These are phyloP conservation scores for Discoglossus pictus DNA, from an alignment of 2,797 vertebrate genomes.

Conservation along the genomic window DNA sequence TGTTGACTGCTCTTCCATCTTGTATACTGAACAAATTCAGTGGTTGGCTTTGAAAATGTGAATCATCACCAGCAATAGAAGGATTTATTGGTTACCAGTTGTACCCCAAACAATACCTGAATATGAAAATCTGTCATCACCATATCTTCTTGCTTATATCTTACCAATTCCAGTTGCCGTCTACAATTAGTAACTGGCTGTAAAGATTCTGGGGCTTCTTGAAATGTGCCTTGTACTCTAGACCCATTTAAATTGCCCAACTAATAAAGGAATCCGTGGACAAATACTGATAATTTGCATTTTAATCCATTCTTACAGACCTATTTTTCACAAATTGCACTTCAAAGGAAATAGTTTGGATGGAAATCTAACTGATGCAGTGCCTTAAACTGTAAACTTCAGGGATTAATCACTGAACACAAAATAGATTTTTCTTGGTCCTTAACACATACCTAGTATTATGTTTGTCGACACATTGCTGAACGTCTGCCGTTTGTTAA, in stretches of 20 bases:
- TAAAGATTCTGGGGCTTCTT: too few relatives aligned
- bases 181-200: too few relatives aligned
- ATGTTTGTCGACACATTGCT: constrained; percentile 25
- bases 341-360: neutral
- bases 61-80: constrained; percentile 21
- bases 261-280: too few relatives aligned
- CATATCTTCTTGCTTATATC: too few relatives aligned
- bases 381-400: neutral
- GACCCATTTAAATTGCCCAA: too few relatives aligned
- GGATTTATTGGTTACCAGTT: neutral
- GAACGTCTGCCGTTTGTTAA: neutral
- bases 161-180: too few relatives aligned
- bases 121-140: too few relatives aligned
- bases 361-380: neutral
- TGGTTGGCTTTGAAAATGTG: constrained; percentile 8
- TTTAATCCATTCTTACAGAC: too few relatives aligned
- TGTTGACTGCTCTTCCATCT: constrained; percentile 12
- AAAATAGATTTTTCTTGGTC: neutral
- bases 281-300: too few relatives aligned
- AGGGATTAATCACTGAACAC: neutral
- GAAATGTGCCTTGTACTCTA: too few relatives aligned
- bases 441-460: neutral
- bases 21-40: neutral
- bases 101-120: too few relatives aligned
- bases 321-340: constrained; percentile 8